Conservation (phyloP, 1,140 invertebrate genomes). For the Drosophila micromelanica region DNA sequence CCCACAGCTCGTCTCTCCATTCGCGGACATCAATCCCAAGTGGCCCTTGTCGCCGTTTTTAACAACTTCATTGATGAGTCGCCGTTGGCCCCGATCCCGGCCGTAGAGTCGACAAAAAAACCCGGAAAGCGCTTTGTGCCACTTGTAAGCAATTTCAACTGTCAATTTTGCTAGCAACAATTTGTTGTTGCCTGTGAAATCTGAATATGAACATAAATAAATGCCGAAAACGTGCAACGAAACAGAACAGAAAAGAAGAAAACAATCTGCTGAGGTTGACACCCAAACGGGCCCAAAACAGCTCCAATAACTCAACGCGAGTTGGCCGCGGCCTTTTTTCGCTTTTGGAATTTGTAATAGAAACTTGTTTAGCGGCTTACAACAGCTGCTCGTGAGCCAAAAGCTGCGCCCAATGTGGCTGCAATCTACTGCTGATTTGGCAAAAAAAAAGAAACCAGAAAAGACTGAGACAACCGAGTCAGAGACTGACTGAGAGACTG, state of each 20-base stretch:
- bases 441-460: conserved; percentile 24
- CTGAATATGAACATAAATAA: conserved; percentile 66
- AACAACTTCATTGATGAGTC: conserved; percentile 72
- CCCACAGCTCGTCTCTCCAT: conserved; percentile 13
- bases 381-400: conserved; percentile 15
- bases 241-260: background rate
- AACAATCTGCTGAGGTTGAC: conserved; percentile 74
- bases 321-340: conserved; percentile 25
- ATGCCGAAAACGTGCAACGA: conserved; percentile 28
- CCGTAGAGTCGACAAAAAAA: background rate
- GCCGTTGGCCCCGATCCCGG: background rate
- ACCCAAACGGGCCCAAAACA: conserved; percentile 50
- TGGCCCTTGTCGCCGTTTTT: conserved; percentile 76
- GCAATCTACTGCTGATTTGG: conserved; percentile 67
- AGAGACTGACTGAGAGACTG: background rate
- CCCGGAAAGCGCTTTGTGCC: conserved; percentile 42
- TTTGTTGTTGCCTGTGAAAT: conserved; percentile 51
- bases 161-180: conserved; percentile 55
- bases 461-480: background rate
- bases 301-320: conserved; percentile 58
- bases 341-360: conserved; percentile 52
- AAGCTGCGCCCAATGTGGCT: conserved; percentile 40
- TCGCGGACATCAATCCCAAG: conserved; percentile 62
- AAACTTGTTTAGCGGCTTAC: conserved; percentile 63
- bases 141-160: conserved; percentile 74